Evolutionary conservation across 2,888 invertebrate genomes (phyloP), one percentile per base, ranked within the genome.

Genomic region (Sminthurides aquaticus): DNA sequence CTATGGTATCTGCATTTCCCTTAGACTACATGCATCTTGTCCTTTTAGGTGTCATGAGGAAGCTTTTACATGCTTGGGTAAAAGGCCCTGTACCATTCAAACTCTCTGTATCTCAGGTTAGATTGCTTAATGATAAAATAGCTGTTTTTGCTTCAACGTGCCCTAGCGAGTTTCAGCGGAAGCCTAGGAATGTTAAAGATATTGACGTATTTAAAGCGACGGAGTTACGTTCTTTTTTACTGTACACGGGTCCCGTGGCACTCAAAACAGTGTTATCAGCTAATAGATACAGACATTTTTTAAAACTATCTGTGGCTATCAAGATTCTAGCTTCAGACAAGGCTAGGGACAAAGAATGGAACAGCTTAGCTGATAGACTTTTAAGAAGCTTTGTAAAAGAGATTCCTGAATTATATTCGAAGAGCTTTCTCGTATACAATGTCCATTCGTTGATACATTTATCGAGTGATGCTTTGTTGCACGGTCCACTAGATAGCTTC

Each of bases 21-120:
- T 57, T 65, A 18, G 69, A 69, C 24, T 57, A 65, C 28, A 57
- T 65, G 52, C 69, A 69, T 67, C 56, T 75, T 24, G 68, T 74
- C 49, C 73, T 69, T 66, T 57, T 72, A 34, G 72, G 73, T 26
- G 66, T 70, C n/a, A 60, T 71, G 67, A 69, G 28, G 27, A 64
- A 64, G 43, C 20, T 64, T 3, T 15, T 63, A 3, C 29, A 57
- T 2, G 15, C 25, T 18, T 57, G 48, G 57, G 20, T 24, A 5
- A 5, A 22, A 22, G 57, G 57, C 1, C 1, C 28, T n/a, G 2
- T 57, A 3, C 57, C 57, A 28, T 24, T 48, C 43, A 34, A 29
- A 63, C 11, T 63, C 8, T 34, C 26, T 3, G 11, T 22, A 18
- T 15, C 8, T 18, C 11, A 34, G 18, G 43, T 27, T 8, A 20